Conservation (phyloP, 2,888 invertebrate species). For the Malthinus seriepunctatus region DNA sequence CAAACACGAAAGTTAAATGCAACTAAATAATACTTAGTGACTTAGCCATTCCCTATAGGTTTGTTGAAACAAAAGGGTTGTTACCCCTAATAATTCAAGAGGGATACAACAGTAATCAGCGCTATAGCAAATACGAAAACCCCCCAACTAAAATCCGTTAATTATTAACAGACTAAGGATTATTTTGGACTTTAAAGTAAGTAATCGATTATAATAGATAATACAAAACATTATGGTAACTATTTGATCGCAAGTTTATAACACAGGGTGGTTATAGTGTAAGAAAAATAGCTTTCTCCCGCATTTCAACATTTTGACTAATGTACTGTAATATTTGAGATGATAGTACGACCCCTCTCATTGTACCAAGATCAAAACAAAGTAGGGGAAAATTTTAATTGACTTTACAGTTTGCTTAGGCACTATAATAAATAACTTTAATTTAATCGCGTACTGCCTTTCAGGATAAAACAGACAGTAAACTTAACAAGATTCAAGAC, state of each 20-base stretch:
- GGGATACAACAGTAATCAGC: slow-evolving; percentile 17
- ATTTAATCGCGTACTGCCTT: slow-evolving; percentile 35
- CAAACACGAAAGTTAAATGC: slow-evolving; percentile 22
- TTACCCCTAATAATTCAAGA: slow-evolving; percentile 31
- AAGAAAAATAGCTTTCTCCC: no score
- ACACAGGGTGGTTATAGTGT: no score
- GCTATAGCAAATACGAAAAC: slow-evolving; percentile 12
- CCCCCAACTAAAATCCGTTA: slow-evolving; percentile 37
- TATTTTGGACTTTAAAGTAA: slow-evolving; percentile 36
- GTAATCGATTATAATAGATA: slow-evolving; percentile 37
- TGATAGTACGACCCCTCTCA: slow-evolving; percentile 6
- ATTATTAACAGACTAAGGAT: slow-evolving; percentile 47
- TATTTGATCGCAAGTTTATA: background rate
- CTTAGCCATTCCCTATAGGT: slow-evolving; percentile 30
- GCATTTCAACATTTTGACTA: slow-evolving; percentile 9
- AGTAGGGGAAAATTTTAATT: slow-evolving; percentile 37
- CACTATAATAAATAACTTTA: slow-evolving; percentile 40
- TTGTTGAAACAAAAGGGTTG: slow-evolving; percentile 36
- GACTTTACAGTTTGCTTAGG: slow-evolving; percentile 39
- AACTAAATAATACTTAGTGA: slow-evolving; percentile 32
- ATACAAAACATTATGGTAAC: background rate
- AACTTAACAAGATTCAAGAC: slow-evolving; percentile 26
- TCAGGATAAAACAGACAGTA: slow-evolving; percentile 23
- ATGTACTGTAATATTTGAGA: slow-evolving; percentile 16
- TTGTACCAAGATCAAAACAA: slow-evolving; percentile 18